phyloP scores from a whole-genome alignment of 2,797 vertebrate species.

The Xerus rutilus region DNA sequence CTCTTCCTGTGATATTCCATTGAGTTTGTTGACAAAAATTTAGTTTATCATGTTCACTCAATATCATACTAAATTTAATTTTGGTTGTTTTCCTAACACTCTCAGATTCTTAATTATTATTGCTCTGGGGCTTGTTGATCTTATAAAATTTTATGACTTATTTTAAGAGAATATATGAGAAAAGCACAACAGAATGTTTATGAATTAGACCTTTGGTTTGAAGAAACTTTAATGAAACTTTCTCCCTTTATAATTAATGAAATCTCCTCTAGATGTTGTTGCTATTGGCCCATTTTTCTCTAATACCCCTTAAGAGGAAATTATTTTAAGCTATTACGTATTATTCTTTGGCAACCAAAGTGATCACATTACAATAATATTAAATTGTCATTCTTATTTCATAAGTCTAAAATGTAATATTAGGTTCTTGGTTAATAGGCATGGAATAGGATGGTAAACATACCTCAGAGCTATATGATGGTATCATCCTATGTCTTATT shows the following conservation, averaged over 20 bases:
- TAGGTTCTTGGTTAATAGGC: conserved; percentile 8
- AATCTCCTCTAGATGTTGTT: conserved; percentile 39
- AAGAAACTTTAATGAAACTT: not conserved
- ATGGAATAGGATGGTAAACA: not conserved
- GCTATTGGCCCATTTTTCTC: conserved; percentile 8
- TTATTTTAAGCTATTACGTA: not conserved
- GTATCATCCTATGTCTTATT: not conserved
- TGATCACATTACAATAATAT: conserved; percentile 48
- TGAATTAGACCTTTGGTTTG: not conserved
- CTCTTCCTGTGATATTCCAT: conserved; percentile 30
- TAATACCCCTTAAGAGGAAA: not conserved
- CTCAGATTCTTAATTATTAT: conserved; percentile 68
- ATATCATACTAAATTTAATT: conserved; percentile 74
- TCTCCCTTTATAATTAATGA: not conserved
- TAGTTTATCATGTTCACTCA: conserved; percentile 19
- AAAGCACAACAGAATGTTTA: conserved; percentile 41
- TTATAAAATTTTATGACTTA: conserved; percentile 60
- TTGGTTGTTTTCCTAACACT: conserved; percentile 63
- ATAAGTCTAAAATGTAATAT: conserved; percentile 10
- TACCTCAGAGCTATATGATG: not conserved
- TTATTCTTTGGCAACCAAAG: not conserved
- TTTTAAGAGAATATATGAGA: conserved; percentile 67
- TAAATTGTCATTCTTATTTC: conserved; percentile 42
- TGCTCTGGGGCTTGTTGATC: conserved; percentile 47
- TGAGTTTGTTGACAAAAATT: conserved; percentile 30